phyloP scores from a whole-genome alignment of 1,140 invertebrate species.

The Calephelis nemesis region DNA sequence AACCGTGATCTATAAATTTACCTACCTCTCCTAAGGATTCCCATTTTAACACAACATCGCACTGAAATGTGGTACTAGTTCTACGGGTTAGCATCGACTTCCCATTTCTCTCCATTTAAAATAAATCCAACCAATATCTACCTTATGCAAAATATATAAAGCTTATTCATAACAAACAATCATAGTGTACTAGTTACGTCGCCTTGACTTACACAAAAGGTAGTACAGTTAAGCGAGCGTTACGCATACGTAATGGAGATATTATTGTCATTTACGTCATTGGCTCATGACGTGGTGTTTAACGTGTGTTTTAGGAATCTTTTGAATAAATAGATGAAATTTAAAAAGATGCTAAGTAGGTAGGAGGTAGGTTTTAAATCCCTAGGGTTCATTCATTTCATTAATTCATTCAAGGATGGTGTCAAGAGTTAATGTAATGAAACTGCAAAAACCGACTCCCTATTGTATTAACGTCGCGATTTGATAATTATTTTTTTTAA shows the following conservation, averaged over 20 bases:
- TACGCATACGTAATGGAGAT: conserved; percentile 58
- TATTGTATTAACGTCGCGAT: too few relatives aligned
- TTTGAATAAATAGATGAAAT: background rate
- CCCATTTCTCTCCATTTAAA: background rate
- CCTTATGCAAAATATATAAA: background rate
- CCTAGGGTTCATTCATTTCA: too few relatives aligned
- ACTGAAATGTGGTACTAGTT: conserved; percentile 19
- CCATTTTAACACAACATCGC: conserved; percentile 32
- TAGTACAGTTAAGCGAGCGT: conserved; percentile 61
- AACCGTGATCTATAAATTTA: too few relatives aligned
- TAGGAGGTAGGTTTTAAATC: too few relatives aligned
- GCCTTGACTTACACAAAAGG: conserved; percentile 40
- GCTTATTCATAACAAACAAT: background rate
- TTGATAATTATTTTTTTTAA: too few relatives aligned
- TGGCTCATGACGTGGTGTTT: conserved; percentile 2
- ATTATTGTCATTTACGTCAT: conserved; percentile 61
- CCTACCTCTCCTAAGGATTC: conserved; percentile 38
- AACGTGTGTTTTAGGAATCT: background rate
- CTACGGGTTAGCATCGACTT: background rate
- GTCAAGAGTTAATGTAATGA: too few relatives aligned
- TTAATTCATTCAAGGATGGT: too few relatives aligned
- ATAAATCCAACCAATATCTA: background rate
- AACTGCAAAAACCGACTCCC: too few relatives aligned
- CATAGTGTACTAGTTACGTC: conserved; percentile 16
- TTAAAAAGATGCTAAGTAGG: background rate